These are phyloP conservation scores for Electrophaes corylata DNA, from an alignment of 2,888 invertebrate genomes.

Conservation along the genomic window DNA sequence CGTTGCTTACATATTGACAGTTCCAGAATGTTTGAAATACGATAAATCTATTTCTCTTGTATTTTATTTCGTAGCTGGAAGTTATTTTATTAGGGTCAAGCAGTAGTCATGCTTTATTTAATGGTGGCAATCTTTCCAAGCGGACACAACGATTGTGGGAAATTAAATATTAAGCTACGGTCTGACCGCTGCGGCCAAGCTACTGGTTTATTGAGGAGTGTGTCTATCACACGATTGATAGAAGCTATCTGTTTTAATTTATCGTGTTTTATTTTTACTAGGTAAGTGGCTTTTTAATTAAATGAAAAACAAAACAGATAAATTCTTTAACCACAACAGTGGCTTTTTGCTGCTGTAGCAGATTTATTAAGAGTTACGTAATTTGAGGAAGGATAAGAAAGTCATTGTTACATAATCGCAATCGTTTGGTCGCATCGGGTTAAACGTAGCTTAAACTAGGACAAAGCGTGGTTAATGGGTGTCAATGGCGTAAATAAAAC, in stretches of 20 bases:
- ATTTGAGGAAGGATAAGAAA: background rate
- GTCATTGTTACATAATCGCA: background rate
- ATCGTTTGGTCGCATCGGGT: background rate
- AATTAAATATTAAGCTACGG: conserved; percentile 12
- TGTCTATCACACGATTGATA: background rate
- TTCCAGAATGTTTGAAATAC: background rate
- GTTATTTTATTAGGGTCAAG: conserved; percentile 1
- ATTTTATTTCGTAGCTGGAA: background rate
- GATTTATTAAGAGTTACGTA: no score
- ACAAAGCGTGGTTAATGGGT: conserved; percentile 23
- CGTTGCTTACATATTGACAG: background rate
- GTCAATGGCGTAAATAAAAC: conserved; percentile 35
- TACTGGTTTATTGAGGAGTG: background rate
- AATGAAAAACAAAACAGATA: no score
- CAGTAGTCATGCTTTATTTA: conserved; percentile 1
- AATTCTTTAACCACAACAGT: no score
- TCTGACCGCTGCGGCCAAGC: background rate
- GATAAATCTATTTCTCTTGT: background rate
- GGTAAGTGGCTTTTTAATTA: no score
- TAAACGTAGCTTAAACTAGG: background rate
- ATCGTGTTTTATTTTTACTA: background rate
- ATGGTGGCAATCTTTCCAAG: background rate
- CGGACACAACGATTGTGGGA: conserved; percentile 23
- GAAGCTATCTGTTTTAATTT: background rate
- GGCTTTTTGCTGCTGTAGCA: no score